A percentile compares a stretch with the other conserved stretches of the same genome.
These are phyloP conservation scores for Diorhabda sublineata DNA, from an alignment of 1,140 invertebrate genomes.

Conservation along the genomic window DNA sequence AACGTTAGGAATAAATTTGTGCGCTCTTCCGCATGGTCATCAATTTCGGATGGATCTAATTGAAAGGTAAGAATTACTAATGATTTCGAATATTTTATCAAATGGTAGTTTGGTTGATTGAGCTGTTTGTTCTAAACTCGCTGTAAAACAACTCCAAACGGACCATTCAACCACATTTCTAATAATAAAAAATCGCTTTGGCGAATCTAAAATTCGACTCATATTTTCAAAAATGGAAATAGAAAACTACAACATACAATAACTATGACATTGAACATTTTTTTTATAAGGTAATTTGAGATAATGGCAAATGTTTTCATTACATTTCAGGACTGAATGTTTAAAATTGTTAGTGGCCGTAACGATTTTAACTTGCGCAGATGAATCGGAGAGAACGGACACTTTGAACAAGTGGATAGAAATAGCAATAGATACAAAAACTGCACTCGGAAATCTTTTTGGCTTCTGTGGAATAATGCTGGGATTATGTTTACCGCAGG, in stretches of 20 bases:
- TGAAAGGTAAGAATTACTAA: conserved; percentile 62
- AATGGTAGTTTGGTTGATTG: too few relatives aligned
- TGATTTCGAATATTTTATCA: too few relatives aligned
- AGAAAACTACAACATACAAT: too few relatives aligned
- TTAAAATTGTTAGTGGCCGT: conserved; percentile 82
- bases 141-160: too few relatives aligned
- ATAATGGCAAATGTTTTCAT: neutral
- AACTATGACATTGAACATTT: too few relatives aligned
- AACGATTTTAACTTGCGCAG: conserved; percentile 77
- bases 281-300: too few relatives aligned
- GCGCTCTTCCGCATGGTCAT: conserved; percentile 77
- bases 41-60: conserved; percentile 79
- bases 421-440: conserved; percentile 85
- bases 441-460: conserved; percentile 85
- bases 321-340: conserved; percentile 68
- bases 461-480: conserved; percentile 89
- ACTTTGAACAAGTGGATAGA: conserved; percentile 91
- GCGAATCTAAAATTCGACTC: too few relatives aligned
- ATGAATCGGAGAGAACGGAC: conserved; percentile 72
- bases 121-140: too few relatives aligned
- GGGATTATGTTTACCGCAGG: conserved; percentile 79
- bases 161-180: too few relatives aligned
- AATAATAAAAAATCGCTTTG: too few relatives aligned
- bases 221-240: too few relatives aligned
- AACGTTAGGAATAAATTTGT: conserved; percentile 68